These are phyloP conservation scores for Thinocorus orbignyianus DNA, from an alignment of 2,113 vertebrate genomes.

Conservation along the genomic window DNA sequence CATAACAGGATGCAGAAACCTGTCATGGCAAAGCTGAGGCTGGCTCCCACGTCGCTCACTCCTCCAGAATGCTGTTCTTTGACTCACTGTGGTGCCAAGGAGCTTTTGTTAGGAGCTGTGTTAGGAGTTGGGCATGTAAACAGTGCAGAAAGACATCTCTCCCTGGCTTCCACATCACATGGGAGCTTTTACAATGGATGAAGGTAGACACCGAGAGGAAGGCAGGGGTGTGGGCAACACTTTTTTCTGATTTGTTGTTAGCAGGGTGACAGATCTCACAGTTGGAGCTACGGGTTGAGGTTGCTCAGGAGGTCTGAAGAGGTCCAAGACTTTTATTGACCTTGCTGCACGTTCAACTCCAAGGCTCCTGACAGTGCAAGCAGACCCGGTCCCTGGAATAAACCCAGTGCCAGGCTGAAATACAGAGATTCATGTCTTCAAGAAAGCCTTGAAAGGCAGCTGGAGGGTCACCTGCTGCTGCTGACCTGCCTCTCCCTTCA, in stretches of 20 bases:
- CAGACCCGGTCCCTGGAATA: not conserved
- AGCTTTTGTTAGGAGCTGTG: not conserved
- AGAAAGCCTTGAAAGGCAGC: not conserved
- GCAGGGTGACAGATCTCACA: not conserved
- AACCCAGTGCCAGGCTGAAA: not conserved
- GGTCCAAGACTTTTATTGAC: not conserved
- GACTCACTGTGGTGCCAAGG: not conserved
- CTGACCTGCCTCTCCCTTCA: not conserved
- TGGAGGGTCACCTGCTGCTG: not conserved
- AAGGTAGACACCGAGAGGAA: not conserved
- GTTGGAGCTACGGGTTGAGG: not conserved
- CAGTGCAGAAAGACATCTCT: not conserved
- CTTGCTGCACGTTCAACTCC: not conserved
- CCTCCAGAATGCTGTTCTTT: slow-evolving; percentile 48
- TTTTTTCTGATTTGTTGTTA: not conserved
- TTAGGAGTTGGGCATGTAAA: not conserved
- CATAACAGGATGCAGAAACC: not conserved
- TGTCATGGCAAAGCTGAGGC: not conserved
- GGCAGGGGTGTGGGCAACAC: not conserved
- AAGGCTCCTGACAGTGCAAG: not conserved
- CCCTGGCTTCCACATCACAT: rapidly evolving
- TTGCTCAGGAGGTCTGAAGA: not conserved
- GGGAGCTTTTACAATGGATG: not conserved
- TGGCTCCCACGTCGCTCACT: not conserved
- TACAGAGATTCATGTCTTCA: not conserved